Evolutionary conservation across 2,888 invertebrate genomes (phyloP).

Genomic region (Hirtodrosophila histrioides): DNA sequence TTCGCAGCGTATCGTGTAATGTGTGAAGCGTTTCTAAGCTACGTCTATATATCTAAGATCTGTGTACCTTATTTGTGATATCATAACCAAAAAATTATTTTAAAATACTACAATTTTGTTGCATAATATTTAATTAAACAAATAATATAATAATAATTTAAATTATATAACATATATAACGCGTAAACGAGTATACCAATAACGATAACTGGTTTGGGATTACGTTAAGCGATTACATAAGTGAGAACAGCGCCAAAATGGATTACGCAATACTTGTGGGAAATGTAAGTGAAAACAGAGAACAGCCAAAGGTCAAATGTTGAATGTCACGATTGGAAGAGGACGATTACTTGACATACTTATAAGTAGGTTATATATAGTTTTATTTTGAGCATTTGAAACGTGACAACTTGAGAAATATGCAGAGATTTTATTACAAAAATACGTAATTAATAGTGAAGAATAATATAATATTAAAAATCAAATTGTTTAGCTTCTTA

Average conservation of each 20-base stretch:
- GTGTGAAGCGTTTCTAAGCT: constrained; percentile 51
- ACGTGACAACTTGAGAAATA: no score
- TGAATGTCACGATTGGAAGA: neutral
- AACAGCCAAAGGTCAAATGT: constrained; percentile 47
- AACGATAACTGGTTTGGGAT: constrained; percentile 28
- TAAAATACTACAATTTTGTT: constrained; percentile 51
- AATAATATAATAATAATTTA: constrained; percentile 1
- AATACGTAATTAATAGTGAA: no score
- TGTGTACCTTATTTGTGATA: constrained; percentile 81
- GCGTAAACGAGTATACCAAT: constrained; percentile 12
- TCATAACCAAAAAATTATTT: constrained; percentile 58
- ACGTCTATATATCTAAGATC: constrained; percentile 62
- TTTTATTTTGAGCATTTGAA: no score
- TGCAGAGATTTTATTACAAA: no score
- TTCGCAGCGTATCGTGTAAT: constrained; percentile 61
- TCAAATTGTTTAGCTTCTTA: no score
- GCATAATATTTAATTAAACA: constrained; percentile 38
- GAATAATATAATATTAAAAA: no score
- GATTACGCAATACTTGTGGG: constrained; percentile 63
- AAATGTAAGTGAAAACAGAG: constrained; percentile 54
- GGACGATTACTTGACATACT: no score
- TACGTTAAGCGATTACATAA: constrained; percentile 58
- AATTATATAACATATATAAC: neutral
- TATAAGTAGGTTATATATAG: no score
- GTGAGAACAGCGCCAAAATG: constrained; percentile 48